A percentile compares a stretch with the other conserved stretches of the same genome.
phyloP scores from a whole-genome alignment of 2,113 vertebrate species.

The Coreoperca whiteheadi region DNA sequence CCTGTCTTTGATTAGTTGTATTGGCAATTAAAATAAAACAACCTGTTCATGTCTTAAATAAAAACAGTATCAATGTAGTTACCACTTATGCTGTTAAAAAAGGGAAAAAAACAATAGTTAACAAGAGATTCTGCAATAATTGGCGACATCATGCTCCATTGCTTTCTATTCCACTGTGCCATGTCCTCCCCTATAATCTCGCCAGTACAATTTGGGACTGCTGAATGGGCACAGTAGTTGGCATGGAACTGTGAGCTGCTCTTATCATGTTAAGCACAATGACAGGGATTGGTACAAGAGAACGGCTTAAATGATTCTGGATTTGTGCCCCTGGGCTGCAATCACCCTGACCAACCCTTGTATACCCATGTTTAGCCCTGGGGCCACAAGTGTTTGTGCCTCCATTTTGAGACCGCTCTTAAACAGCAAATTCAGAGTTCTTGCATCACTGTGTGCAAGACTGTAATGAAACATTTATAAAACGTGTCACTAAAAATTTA shows the following conservation, averaged over 20 bases:
- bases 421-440: not conserved
- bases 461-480: not conserved
- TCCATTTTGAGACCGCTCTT: slow-evolving; percentile 24
- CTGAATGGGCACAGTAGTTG: slow-evolving; percentile 47
- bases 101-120: slow-evolving; percentile 37
- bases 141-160: slow-evolving; percentile 45
- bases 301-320: slow-evolving; percentile 56
- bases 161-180: slow-evolving; percentile 35
- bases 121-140: slow-evolving; percentile 56
- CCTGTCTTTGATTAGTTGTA: slow-evolving; percentile 54
- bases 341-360: slow-evolving; percentile 12
- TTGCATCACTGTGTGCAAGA: not conserved
- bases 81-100: slow-evolving; percentile 27
- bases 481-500: not conserved
- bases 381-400: not conserved
- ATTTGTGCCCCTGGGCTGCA: slow-evolving; percentile 28
- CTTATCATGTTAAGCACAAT: slow-evolving; percentile 72
- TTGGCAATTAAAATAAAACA: slow-evolving; percentile 47
- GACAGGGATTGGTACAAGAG: slow-evolving; percentile 46
- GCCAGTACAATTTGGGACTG: slow-evolving; percentile 33
- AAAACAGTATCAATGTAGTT: slow-evolving; percentile 32
- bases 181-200: slow-evolving; percentile 52
- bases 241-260: slow-evolving; percentile 45
- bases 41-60: slow-evolving; percentile 31
- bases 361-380: slow-evolving; percentile 15